Evolutionary conservation across 2,797 vertebrate species (phyloP).

Genomic region (Bucorvus abyssinicus): DNA sequence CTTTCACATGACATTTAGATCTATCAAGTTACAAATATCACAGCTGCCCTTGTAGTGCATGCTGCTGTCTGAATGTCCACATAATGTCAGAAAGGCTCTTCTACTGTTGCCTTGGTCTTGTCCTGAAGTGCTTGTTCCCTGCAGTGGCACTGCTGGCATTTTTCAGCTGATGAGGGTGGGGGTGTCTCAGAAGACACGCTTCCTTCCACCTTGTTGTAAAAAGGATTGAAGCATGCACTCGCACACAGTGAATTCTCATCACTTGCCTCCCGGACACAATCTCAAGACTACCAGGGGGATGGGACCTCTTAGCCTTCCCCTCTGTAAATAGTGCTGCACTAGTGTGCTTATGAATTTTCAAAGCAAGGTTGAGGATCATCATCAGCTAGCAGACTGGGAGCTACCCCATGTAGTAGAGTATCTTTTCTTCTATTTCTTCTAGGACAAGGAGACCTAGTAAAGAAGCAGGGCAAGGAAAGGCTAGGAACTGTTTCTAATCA

Average conservation of each 20-base stretch:
- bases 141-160: not conserved
- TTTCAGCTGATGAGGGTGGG: not conserved
- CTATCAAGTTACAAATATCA: not conserved
- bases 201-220: not conserved
- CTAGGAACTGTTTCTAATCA: not conserved
- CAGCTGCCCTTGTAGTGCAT: not conserved
- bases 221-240: not conserved
- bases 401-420: accelerated
- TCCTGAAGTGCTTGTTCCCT: not conserved
- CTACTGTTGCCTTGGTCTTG: not conserved
- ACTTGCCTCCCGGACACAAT: not conserved
- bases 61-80: not conserved
- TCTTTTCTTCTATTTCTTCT: not conserved
- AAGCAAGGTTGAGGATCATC: not conserved
- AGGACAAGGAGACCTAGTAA: not conserved
- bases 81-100: not conserved
- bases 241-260: not conserved
- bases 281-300: not conserved
- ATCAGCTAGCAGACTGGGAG: not conserved
- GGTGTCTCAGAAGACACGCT: not conserved
- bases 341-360: not conserved
- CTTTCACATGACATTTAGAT: not conserved
- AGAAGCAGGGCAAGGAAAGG: not conserved
- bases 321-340: not conserved
- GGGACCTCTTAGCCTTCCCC: not conserved